phyloP scores from a whole-genome alignment of 2,888 invertebrate species.

The Hirtodrosophila trivittata region DNA sequence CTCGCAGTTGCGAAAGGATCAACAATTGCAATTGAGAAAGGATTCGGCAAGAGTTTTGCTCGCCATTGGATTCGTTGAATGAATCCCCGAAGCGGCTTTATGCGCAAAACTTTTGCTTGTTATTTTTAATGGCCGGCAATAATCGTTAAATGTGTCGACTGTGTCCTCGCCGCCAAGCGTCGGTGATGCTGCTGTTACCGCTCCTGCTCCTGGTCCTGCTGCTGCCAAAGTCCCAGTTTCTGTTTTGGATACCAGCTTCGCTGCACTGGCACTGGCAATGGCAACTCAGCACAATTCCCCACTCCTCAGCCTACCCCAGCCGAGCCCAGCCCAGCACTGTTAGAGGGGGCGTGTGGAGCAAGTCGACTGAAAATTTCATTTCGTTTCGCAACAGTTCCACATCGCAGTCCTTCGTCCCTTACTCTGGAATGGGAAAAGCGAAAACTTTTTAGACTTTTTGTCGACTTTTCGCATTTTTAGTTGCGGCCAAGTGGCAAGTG shows the following conservation, averaged over 20 bases:
- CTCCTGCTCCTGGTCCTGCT: conserved; percentile 21
- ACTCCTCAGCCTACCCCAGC: conserved; percentile 10
- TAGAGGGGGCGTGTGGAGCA: conserved; percentile 40
- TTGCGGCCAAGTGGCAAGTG: conserved; percentile 69
- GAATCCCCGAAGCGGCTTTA: conserved; percentile 81
- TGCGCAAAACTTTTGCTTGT: conserved; percentile 83
- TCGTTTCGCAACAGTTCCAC: conserved; percentile 58
- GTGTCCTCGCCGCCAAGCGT: conserved; percentile 38
- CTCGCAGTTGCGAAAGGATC: conserved; percentile 70
- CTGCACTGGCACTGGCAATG: conserved; percentile 45
- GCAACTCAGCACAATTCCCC: conserved; percentile 61
- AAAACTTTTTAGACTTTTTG: conserved; percentile 80
- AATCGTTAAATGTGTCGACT: conserved; percentile 83
- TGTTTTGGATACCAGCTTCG: conserved; percentile 44
- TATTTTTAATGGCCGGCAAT: conserved; percentile 83
- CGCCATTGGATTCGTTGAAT: conserved; percentile 68
- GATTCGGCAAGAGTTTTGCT: conserved; percentile 70
- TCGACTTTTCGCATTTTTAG: conserved; percentile 78
- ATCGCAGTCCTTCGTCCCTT: neutral
- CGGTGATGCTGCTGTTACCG: conserved; percentile 29
- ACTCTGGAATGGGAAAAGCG: conserved; percentile 37
- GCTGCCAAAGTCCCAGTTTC: conserved; percentile 35
- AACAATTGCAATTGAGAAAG: conserved; percentile 80
- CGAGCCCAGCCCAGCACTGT: no score
- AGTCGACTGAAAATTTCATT: conserved; percentile 79